Evolutionary conservation across 2,797 vertebrate genomes (phyloP).

Genomic region (Oryzias dopingdopingensis): DNA sequence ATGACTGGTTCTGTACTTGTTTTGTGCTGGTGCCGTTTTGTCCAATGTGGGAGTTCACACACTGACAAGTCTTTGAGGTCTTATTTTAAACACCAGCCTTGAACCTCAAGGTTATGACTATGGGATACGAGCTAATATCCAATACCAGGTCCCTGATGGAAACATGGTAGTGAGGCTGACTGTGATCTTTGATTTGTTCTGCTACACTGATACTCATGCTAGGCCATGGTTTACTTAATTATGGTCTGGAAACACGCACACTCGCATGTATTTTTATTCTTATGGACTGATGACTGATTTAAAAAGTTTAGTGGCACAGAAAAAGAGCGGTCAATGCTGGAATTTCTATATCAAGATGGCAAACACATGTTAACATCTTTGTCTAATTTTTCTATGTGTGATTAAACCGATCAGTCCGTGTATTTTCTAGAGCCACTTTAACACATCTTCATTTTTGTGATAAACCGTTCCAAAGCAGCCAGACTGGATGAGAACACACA

Average conservation of each 20-base stretch:
- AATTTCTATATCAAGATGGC: too few species aligned
- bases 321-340: too few species aligned
- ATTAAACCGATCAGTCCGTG: too few species aligned
- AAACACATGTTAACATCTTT: too few species aligned
- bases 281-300: slow-evolving; percentile 18
- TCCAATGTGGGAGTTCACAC: slow-evolving; percentile 41
- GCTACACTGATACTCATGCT: slow-evolving; percentile 55
- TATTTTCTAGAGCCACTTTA: too few species aligned
- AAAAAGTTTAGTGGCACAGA: not conserved
- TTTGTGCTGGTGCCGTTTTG: slow-evolving; percentile 57
- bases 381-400: too few species aligned
- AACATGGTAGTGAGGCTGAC: slow-evolving; percentile 55
- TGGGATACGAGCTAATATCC: slow-evolving; percentile 55
- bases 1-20: slow-evolving; percentile 28
- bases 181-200: slow-evolving; percentile 66
- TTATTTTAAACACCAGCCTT: slow-evolving; percentile 51
- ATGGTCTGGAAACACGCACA: slow-evolving; percentile 34
- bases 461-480: too few species aligned
- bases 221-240: slow-evolving; percentile 60
- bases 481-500: not conserved
- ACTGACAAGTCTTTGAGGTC: slow-evolving; percentile 43
- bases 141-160: slow-evolving; percentile 56
- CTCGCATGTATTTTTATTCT: slow-evolving; percentile 4
- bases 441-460: too few species aligned
- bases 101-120: slow-evolving; percentile 62